These are phyloP conservation scores for Hydriomena furcata DNA, from an alignment of 2,888 invertebrate species.

Conservation along the genomic window DNA sequence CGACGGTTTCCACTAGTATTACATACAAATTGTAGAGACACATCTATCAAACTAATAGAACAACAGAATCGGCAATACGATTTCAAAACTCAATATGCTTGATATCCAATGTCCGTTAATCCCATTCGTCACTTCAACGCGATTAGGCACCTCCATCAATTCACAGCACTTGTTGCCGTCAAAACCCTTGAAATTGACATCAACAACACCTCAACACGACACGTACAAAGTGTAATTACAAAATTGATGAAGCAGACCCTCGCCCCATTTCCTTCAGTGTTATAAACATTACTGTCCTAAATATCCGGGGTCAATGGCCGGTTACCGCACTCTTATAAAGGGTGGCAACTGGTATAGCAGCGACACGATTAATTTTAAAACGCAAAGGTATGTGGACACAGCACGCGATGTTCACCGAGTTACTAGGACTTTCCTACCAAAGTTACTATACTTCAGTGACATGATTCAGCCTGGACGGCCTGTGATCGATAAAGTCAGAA, in stretches of 20 bases:
- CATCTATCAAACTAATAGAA: too few species aligned
- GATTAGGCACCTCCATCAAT: conserved; percentile 23
- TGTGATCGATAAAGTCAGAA: too few species aligned
- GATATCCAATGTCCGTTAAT: conserved; percentile 1
- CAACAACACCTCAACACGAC: conserved; percentile 37
- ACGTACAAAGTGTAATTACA: conserved; percentile 42
- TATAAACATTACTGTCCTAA: conserved; percentile 70
- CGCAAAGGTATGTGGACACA: conserved; percentile 61
- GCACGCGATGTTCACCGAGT: conserved; percentile 55
- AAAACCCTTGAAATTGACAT: conserved; percentile 38
- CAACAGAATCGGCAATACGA: too few species aligned
- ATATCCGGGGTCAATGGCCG: conserved; percentile 73
- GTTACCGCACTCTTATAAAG: conserved; percentile 56
- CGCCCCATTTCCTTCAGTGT: conserved; percentile 66
- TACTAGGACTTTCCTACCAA: background rate
- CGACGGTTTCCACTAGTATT: too few species aligned
- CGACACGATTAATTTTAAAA: conserved; percentile 73
- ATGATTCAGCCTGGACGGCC: too few species aligned
- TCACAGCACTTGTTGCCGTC: conserved; percentile 39
- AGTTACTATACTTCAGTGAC: too few species aligned
- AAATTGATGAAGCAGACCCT: conserved; percentile 51
- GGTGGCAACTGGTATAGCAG: conserved; percentile 49
- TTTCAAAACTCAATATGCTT: conserved; percentile 1
- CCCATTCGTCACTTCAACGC: conserved; percentile 8
- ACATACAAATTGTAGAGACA: too few species aligned